These are phyloP conservation scores for Bradysia coprophila DNA, from an alignment of 1,140 invertebrate species.

Conservation along the genomic window DNA sequence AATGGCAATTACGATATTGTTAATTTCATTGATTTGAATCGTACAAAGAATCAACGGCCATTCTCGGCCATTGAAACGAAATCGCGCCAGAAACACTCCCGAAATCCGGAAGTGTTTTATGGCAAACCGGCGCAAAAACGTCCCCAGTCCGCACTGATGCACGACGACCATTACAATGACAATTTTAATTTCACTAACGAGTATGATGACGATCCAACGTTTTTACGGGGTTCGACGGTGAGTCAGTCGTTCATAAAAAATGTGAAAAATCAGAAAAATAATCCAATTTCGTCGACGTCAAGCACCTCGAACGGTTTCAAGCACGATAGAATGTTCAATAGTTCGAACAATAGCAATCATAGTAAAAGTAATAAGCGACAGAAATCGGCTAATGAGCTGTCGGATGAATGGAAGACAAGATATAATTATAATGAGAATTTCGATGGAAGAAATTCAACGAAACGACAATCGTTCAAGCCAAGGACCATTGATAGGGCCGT, in stretches of 20 bases:
- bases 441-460: not conserved
- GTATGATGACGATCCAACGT: slow-evolving; percentile 9
- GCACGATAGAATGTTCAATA: not conserved
- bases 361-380: not conserved
- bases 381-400: not conserved
- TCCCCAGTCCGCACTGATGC: not conserved
- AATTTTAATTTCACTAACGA: not conserved
- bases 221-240: slow-evolving; percentile 19
- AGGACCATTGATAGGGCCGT: not conserved
- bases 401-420: not conserved
- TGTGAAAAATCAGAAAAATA: not conserved
- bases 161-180: not conserved
- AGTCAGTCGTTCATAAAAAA: slow-evolving; percentile 20
- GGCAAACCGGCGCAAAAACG: not conserved
- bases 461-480: not conserved
- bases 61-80: not conserved
- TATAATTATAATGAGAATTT: not conserved
- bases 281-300: not conserved
- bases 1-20: not conserved
- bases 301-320: not conserved
- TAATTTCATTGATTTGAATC: not conserved
- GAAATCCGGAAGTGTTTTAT: not conserved
- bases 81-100: not conserved
- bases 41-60: not conserved
- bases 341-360: not conserved